phyloP scores from a whole-genome alignment of 2,113 vertebrate genomes.

The Sinocyclocheilus anophthalmus region DNA sequence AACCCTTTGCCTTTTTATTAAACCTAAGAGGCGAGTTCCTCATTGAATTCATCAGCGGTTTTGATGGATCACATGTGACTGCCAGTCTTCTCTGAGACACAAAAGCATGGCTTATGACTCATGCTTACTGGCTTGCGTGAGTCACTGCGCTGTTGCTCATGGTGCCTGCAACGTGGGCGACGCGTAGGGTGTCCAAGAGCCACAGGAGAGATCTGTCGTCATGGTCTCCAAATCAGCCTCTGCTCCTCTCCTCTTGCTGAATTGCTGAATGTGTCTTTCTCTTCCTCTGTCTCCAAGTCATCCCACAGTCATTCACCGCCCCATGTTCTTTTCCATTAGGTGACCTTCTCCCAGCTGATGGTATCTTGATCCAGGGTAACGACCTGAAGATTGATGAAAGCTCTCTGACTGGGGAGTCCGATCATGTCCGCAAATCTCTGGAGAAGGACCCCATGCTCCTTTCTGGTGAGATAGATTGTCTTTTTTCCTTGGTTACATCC shows the following conservation, averaged over 20 bases:
- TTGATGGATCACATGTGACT: slow-evolving; percentile 37
- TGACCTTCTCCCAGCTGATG: slow-evolving; percentile 92
- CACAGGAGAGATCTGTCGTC: slow-evolving; percentile 48
- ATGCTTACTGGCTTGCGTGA: slow-evolving; percentile 53
- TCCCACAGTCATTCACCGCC: slow-evolving; percentile 2
- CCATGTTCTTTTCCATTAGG: slow-evolving; percentile 72
- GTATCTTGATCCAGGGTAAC: slow-evolving; percentile 94
- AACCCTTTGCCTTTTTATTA: slow-evolving; percentile 28
- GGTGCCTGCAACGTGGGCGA: slow-evolving; percentile 38
- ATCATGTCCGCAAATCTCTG: slow-evolving; percentile 91
- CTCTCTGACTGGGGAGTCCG: slow-evolving; percentile 93
- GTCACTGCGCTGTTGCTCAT: slow-evolving; percentile 46
- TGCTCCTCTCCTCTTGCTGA: neutral
- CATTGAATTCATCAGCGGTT: neutral
- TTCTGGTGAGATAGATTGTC: slow-evolving; percentile 78
- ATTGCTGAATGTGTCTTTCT: slow-evolving; percentile 30
- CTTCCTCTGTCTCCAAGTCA: slow-evolving; percentile 6
- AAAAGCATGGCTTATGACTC: slow-evolving; percentile 49
- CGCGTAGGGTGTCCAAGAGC: slow-evolving; percentile 42
- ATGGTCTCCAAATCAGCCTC: slow-evolving; percentile 43
- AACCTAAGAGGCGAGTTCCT: slow-evolving; percentile 5
- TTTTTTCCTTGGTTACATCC: neutral
- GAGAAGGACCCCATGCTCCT: slow-evolving; percentile 96
- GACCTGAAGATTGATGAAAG: slow-evolving; percentile 98
- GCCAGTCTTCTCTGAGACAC: slow-evolving; percentile 39